Conservation (phyloP, 1,140 invertebrate genomes). For the Gonatopus flavifemur region DNA sequence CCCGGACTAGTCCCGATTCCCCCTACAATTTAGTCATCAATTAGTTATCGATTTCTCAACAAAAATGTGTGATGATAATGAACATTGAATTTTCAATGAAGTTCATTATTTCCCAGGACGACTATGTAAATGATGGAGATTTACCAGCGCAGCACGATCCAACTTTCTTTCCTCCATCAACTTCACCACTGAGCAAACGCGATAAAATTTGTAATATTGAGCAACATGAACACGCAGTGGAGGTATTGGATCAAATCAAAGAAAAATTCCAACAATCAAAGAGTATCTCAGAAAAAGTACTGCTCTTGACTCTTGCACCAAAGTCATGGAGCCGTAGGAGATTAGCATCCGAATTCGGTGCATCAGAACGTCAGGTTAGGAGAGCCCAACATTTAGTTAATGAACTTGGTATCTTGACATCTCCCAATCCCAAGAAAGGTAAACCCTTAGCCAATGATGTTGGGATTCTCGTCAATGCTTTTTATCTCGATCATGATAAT, state of each 20-base stretch:
- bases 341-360: background rate
- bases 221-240: constrained; percentile 5
- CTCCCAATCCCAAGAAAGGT: background rate
- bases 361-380: no score
- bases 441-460: background rate
- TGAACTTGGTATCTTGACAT: constrained; percentile 2
- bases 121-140: no score
- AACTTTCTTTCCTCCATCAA: no score
- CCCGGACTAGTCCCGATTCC: no score
- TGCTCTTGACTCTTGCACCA: no score
- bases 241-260: constrained; percentile 7
- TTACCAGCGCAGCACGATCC: no score
- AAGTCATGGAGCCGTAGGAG: background rate
- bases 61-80: no score
- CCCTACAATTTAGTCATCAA: no score
- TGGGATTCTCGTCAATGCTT: background rate
- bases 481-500: background rate
- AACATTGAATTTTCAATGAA: no score
- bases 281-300: constrained; percentile 3
- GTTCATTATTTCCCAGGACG: no score
- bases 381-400: background rate
- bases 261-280: constrained; percentile 5
- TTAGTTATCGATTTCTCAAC: no score
- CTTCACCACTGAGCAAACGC: no score
- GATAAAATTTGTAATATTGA: constrained; percentile 3